phyloP scores from a whole-genome alignment of 2,113 vertebrate species.

The Sinocyclocheilus rhinocerous region DNA sequence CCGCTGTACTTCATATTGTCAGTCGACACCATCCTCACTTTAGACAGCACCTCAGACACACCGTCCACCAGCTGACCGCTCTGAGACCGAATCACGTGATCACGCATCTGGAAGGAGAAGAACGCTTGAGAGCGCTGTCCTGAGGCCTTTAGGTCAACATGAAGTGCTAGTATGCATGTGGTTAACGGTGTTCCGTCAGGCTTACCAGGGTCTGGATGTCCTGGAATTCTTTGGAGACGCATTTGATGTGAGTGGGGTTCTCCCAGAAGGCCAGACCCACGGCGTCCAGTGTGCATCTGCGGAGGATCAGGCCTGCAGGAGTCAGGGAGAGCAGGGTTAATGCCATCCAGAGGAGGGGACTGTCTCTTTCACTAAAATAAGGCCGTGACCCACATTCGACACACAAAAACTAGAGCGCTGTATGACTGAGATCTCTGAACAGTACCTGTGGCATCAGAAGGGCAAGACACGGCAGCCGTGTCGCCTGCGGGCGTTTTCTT shows the following conservation, averaged over 20 bases:
- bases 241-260: constrained; percentile 91
- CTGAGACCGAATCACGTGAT: constrained; percentile 87
- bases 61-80: constrained; percentile 83
- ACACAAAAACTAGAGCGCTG: background rate
- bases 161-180: background rate
- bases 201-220: constrained; percentile 94
- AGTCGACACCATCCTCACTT: constrained; percentile 88
- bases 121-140: background rate
- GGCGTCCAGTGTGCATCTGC: constrained; percentile 89
- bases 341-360: background rate
- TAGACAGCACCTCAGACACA: constrained; percentile 88
- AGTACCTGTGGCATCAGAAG: constrained; percentile 90
- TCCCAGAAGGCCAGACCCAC: constrained; percentile 95
- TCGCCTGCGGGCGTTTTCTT: constrained; percentile 92
- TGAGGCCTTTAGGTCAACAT: background rate
- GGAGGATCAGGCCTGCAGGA: constrained; percentile 85
- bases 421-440: background rate
- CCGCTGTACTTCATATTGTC: constrained; percentile 93
- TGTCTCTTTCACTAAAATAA: background rate
- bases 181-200: no score
- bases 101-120: constrained; percentile 78
- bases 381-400: background rate
- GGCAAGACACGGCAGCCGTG: constrained; percentile 84
- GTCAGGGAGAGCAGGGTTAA: background rate
- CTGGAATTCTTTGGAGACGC: constrained; percentile 92